These are phyloP conservation scores for Perodicticus potto DNA, from an alignment of 2,797 vertebrate species.

Conservation along the genomic window DNA sequence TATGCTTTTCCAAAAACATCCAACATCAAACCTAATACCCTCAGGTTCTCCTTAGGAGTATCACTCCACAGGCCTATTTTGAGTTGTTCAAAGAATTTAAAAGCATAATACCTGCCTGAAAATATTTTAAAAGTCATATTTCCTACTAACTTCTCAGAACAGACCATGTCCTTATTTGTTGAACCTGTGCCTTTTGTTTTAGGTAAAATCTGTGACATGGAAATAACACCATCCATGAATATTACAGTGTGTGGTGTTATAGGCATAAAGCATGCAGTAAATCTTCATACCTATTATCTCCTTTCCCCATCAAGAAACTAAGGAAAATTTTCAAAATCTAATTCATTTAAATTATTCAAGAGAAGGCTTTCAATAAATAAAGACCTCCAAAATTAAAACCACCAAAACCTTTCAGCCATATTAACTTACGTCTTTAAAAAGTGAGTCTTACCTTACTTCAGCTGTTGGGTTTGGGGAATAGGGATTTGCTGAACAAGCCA, in stretches of 20 bases:
- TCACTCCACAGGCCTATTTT: constrained; percentile 5
- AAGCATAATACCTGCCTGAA: constrained; percentile 13
- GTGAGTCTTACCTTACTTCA: constrained; percentile 94
- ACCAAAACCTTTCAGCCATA: neutral
- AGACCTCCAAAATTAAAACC: neutral
- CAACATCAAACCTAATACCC: constrained; percentile 28
- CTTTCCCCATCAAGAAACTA: constrained; percentile 15
- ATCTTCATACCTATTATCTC: constrained; percentile 24
- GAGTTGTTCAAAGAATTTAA: constrained; percentile 34
- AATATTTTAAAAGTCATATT: constrained; percentile 43
- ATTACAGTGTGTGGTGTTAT: neutral
- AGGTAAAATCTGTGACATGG: neutral
- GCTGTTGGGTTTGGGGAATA: constrained; percentile 95
- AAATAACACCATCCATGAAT: constrained; percentile 50
- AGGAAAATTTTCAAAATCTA: constrained; percentile 31
- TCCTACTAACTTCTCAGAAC: neutral
- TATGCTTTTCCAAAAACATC: constrained; percentile 49
- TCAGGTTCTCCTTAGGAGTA: neutral
- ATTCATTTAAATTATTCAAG: constrained; percentile 45
- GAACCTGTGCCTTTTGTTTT: constrained; percentile 15
- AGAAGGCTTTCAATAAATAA: neutral
- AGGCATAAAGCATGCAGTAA: constrained; percentile 46
- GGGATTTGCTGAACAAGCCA: constrained; percentile 98
- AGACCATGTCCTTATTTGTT: neutral
- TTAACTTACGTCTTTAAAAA: constrained; percentile 19